Evolutionary conservation across 2,113 vertebrate species (phyloP), one percentile per base, ranked within the genome.

Genomic region (Otocyon megalotis): DNA sequence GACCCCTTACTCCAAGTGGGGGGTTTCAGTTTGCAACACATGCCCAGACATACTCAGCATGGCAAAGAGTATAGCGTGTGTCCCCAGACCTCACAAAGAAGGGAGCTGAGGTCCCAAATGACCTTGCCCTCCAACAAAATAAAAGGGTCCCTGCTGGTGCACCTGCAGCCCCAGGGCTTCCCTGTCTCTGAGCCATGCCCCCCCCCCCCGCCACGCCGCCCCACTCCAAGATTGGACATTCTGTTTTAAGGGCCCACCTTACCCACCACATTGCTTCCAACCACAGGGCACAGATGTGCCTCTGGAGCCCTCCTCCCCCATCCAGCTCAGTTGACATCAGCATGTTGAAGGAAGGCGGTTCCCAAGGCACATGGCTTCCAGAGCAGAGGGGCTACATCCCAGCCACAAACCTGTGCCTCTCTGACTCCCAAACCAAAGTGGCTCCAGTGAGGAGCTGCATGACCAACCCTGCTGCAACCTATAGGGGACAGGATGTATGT

Each of bases 151-250:
- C 71, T 62, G n/a, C 35, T 0, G 58, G 24, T 26, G 1, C 28
- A 28, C 37, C 16, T 16, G 7, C 48, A 32, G 69, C 2, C 15
- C 43, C 54, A 26, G 2, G 63, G 24, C 69, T 50, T 32, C 37
- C n/a, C 22, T 28, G 28, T 24, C 53, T 30, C n/a, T 0, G 35
- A 81, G 48, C 35, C 30, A 0, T 0, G 0, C 1, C 3, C 3
- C 5, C 26, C 56, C 16, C 56, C 6, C 56, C 17, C n/a, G n/a
- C n/a, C n/a, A n/a, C n/a, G 1, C 54, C 53, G 0, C 54, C 54
- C 54, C 15, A 0, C 56, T 4, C 77, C 8, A 22, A 32, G 72
- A 35, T 1, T 8, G 17, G 50, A 3, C n/a, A 8, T 8, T 67
- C 69, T 60, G 28, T 81, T 71, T 53, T 54, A 43, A 62, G 77